A percentile compares a stretch with the other conserved stretches of the same genome.
Conservation (phyloP, 2,797 vertebrate species). For the Mormyrops boulengeri region DNA sequence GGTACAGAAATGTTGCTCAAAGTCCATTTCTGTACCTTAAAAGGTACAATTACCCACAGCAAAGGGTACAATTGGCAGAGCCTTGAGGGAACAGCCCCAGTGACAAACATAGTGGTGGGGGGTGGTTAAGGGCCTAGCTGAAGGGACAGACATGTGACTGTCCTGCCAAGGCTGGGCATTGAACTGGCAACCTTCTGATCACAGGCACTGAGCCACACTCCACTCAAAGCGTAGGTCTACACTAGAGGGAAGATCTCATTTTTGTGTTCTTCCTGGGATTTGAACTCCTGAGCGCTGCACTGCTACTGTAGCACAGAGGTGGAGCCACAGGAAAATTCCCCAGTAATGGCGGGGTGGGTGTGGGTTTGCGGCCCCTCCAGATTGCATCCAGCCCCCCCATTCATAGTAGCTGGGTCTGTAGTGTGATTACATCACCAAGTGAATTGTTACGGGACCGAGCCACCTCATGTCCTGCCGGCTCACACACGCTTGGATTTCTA, state of each 20-base stretch:
- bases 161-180: background rate
- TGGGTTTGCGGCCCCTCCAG: background rate
- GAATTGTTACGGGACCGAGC: background rate
- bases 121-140: background rate
- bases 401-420: background rate
- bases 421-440: background rate
- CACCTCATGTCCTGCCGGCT: background rate
- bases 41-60: background rate
- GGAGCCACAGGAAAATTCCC: background rate
- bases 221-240: background rate
- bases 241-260: background rate
- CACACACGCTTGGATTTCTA: background rate
- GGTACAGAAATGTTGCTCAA: too few relatives aligned
- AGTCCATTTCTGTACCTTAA: background rate
- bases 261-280: background rate
- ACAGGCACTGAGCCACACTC: background rate
- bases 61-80: background rate
- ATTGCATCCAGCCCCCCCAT: background rate
- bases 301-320: background rate
- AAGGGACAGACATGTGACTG: background rate
- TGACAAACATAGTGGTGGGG: background rate
- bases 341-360: background rate
- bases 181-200: background rate
- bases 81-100: background rate
- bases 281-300: background rate